Evolutionary conservation across 2,888 invertebrate genomes (phyloP), one percentile per base, ranked within the genome.

Genomic region (Lasioglossum morio): DNA sequence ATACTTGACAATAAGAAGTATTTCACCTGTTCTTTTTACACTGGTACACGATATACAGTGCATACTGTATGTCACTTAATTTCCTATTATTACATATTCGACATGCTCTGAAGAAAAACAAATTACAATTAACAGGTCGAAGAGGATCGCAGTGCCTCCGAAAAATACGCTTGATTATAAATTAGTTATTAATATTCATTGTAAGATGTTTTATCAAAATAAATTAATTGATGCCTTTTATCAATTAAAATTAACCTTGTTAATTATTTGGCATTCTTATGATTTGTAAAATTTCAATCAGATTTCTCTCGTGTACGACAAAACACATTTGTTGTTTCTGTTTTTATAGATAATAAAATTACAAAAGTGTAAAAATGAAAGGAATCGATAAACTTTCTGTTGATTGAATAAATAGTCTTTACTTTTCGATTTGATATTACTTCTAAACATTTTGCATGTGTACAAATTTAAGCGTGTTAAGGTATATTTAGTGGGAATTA

Each of bases 131-230:
- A 75, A 74, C 83, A 78, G 78, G 82, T 81, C 88, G 79, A 86
- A 81, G 90, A 89, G 90, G 88, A 92, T 92, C 84, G 81, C 89
- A 93, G 93, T 93, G 92, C 93, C 93, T 93, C 93, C 85, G 90
- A 88, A 90, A 78, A n/a, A 91, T 91, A 92, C 88, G 89, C 91
- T 93, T 92, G 88, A 91, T 92, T 89, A 89, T 89, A 87, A 90
- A 91, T 89, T 91, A 91, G 88, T 92, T 91, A 89, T 84, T 77
- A 80, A 87, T 91, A 92, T 92, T 92, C 89, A 89, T 91, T 93
- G 92, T 93, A 93, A 92, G 92, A 87, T 82, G 84, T 88, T 92
- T 93, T 92, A 91, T 86, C 82, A 81, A 91, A 92, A 92, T 91
- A 91, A 91, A 92, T 93, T 91, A 91, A 89, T 91, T 91, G 90